Percentiles rank a stretch among this genome's conserved stretches.
These are phyloP conservation scores for Periparus ater DNA, from an alignment of 2,797 vertebrate species.

Conservation along the genomic window DNA sequence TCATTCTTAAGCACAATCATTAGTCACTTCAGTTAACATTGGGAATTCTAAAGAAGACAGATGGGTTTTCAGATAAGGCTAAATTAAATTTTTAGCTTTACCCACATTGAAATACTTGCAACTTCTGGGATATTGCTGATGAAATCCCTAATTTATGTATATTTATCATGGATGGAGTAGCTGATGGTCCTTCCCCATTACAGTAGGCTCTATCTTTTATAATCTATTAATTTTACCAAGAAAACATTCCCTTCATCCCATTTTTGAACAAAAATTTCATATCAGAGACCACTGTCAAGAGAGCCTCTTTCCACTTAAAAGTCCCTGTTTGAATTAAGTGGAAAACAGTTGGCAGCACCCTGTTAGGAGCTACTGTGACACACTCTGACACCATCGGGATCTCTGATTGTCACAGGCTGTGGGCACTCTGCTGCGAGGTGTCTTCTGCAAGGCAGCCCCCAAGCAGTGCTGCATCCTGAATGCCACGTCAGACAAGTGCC, in stretches of 20 bases:
- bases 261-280: background rate
- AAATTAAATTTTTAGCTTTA: background rate
- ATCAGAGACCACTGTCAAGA: background rate
- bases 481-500: background rate
- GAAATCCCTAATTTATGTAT: background rate
- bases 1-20: background rate
- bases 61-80: background rate
- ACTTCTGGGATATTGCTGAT: background rate
- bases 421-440: background rate
- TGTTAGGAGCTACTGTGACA: background rate
- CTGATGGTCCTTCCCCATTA: background rate
- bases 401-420: background rate
- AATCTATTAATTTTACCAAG: background rate
- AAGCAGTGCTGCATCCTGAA: background rate
- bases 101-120: background rate
- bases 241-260: background rate
- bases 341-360: background rate
- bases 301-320: background rate
- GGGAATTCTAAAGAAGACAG: background rate
- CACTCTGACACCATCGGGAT: background rate
- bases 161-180: background rate
- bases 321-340: background rate
- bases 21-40: background rate
- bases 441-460: background rate
- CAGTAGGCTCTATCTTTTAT: background rate